Conservation (phyloP, 2,888 invertebrate genomes). For the Glaucopsyche alexis region DNA sequence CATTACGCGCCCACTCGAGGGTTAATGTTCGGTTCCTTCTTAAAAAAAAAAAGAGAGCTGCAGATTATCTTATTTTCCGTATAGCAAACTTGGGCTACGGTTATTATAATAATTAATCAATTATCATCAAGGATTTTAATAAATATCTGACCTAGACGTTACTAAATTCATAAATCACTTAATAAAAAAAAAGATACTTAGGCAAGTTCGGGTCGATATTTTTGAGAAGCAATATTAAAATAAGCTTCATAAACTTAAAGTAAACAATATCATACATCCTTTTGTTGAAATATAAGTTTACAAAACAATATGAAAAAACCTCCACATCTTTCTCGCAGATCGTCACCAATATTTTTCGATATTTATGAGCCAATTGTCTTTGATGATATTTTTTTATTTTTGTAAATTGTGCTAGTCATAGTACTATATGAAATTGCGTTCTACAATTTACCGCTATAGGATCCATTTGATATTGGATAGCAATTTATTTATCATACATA, state of each 20-base stretch:
- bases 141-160: too few species aligned
- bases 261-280: background rate
- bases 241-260: background rate
- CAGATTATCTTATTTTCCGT: too few species aligned
- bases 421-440: conserved; percentile 70
- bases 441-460: conserved; percentile 74
- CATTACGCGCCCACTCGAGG: too few species aligned
- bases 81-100: too few species aligned
- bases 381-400: conserved; percentile 21
- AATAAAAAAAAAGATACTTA: too few species aligned
- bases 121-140: too few species aligned
- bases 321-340: background rate
- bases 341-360: conserved; percentile 12
- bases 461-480: conserved; percentile 79
- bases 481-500: conserved; percentile 81
- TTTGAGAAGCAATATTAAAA: background rate
- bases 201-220: too few species aligned
- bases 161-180: too few species aligned
- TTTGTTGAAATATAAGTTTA: background rate
- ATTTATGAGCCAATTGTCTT: conserved; percentile 9
- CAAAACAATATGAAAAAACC: background rate
- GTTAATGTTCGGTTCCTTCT: too few species aligned
- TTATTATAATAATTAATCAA: too few species aligned
- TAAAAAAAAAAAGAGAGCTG: too few species aligned
- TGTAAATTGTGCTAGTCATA: conserved; percentile 49